Evolutionary conservation across 2,797 vertebrate genomes (phyloP), one percentile per base, ranked within the genome.

Genomic region (Harpagifer antarcticus): DNA sequence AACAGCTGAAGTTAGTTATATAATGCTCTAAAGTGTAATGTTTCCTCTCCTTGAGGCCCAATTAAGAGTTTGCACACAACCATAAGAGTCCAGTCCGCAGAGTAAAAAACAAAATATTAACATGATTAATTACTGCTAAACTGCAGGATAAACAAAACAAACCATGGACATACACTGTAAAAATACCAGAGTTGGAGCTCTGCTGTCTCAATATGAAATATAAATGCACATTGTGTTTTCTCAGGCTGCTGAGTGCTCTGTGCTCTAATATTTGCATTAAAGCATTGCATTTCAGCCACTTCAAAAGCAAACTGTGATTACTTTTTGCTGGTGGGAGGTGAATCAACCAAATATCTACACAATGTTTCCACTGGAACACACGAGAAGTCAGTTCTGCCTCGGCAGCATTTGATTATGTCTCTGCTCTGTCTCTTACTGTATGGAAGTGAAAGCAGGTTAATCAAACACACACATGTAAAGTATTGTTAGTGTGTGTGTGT

Each of bases 41-140:
- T 74, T 73, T 80, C 44, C 48, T 59, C 54, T 86, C 86, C 84
- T 83, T 63, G 31, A 83, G 85, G 73, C 63, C 85, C 81, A 91
- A 88, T 90, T 90, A 88, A 65, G 74, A 66, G 62, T 76, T 72
- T 81, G 40, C 62, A 65, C 45, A 54, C 69, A 78, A 69, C 71
- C 83, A 77, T 77, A 19, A 65, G 75, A 83, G 82, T 80, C 83
- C 72, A 72, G 63, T 74, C 58, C n/a, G 66, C 57, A 37, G 12
- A 70, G 60, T 54, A 64, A 56, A 78, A 66, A 60, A 68, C 33
- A 42, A 72, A 72, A 76, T 88, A 86, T 87, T 83, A 65, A 74
- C 42, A 84, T 84, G 84, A 89, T 87, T 85, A 87, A 90, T 90
- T 87, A 77, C 75, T 61, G 68, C 71, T 86, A 79, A 88, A 82